Evolutionary conservation across 2,888 invertebrate species (phyloP).

Genomic region (Hemistola chrysoprasaria): DNA sequence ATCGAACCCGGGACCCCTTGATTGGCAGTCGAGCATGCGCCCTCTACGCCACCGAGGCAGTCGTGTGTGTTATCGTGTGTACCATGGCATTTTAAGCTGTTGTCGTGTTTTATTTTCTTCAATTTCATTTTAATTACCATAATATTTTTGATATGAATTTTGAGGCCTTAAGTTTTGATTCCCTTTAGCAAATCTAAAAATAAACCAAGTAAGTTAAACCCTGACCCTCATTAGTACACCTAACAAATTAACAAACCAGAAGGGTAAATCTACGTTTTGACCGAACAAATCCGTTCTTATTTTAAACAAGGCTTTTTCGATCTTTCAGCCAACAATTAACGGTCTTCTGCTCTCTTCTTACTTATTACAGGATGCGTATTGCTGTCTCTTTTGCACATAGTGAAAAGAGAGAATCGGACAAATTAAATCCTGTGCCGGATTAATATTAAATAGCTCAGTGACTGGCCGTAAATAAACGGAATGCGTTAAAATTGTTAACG

Average conservation of each 20-base stretch:
- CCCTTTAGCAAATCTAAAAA: too few relatives aligned
- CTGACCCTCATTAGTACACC: slow-evolving; percentile 23
- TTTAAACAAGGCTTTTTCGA: slow-evolving; percentile 38
- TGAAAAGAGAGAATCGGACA: slow-evolving; percentile 85
- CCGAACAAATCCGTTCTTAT: slow-evolving; percentile 38
- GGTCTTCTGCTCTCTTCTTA: slow-evolving; percentile 36
- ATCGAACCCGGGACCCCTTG: too few relatives aligned
- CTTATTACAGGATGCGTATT: slow-evolving; percentile 20
- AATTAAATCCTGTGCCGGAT: slow-evolving; percentile 88
- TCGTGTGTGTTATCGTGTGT: too few relatives aligned
- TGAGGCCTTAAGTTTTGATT: too few relatives aligned
- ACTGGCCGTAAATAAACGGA: slow-evolving; percentile 85
- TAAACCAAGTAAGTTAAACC: slow-evolving; percentile 1
- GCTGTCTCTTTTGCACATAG: slow-evolving; percentile 60
- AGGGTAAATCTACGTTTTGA: slow-evolving; percentile 33
- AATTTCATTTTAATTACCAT: too few relatives aligned
- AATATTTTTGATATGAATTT: too few relatives aligned
- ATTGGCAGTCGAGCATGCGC: too few relatives aligned
- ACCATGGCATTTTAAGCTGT: too few relatives aligned
- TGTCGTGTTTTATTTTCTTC: too few relatives aligned
- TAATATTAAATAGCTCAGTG: slow-evolving; percentile 88
- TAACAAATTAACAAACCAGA: slow-evolving; percentile 31
- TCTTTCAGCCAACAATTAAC: slow-evolving; percentile 41
- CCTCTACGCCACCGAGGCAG: too few relatives aligned
- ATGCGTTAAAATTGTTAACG: slow-evolving; percentile 12